These are phyloP conservation scores for Gorsachius goisagi DNA, from an alignment of 2,113 vertebrate genomes.

Conservation along the genomic window DNA sequence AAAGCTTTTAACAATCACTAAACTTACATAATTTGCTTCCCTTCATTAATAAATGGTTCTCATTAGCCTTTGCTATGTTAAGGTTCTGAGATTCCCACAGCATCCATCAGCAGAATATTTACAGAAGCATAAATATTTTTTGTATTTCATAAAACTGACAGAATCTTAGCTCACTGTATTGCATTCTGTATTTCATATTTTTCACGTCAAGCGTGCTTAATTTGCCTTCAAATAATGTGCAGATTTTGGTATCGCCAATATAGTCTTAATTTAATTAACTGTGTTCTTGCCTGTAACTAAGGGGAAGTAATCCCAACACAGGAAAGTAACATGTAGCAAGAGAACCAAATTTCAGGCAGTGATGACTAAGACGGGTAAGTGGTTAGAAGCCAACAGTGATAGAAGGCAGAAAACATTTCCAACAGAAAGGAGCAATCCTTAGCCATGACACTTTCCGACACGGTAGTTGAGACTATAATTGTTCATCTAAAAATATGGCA, in stretches of 20 bases:
- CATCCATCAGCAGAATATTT: background rate
- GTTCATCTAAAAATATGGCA: background rate
- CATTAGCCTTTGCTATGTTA: background rate
- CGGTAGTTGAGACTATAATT: background rate
- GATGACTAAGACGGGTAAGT: background rate
- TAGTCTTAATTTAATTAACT: background rate
- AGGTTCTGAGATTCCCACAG: background rate
- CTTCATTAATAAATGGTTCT: background rate
- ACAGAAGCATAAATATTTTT: background rate
- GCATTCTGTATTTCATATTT: background rate
- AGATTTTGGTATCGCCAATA: background rate
- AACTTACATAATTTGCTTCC: background rate
- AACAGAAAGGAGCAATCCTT: background rate
- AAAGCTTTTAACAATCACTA: background rate
- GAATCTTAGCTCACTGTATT: background rate
- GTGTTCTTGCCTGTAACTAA: background rate
- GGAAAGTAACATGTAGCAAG: background rate
- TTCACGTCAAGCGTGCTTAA: background rate
- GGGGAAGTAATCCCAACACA: background rate
- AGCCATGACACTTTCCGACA: background rate
- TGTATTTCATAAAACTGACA: background rate
- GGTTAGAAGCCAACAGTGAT: background rate
- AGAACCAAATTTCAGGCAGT: background rate
- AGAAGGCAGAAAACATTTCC: background rate
- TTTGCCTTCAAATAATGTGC: background rate